phyloP scores from a whole-genome alignment of 2,888 invertebrate genomes.

The Theretra japonica region DNA sequence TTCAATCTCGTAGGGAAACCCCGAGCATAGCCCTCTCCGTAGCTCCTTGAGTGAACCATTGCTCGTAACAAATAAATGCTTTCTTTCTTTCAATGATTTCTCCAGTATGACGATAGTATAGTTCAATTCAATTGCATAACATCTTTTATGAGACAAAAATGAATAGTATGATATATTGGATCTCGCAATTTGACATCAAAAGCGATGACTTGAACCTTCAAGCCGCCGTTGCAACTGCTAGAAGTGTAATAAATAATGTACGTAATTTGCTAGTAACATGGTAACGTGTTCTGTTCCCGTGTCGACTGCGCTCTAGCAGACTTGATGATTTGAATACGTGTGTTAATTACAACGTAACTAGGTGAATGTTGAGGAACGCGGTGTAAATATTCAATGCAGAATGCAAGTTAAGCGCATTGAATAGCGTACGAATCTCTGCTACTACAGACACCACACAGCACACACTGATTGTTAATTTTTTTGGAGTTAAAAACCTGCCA shows the following conservation, averaged over 20 bases:
- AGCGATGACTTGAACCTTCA: not conserved
- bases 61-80: no score
- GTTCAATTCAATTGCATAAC: no score
- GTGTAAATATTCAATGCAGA: constrained; percentile 2
- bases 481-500: no score
- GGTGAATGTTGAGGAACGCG: not conserved
- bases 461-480: no score
- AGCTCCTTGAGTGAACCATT: no score
- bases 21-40: no score
- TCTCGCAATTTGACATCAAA: not conserved
- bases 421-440: not conserved
- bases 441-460: no score
- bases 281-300: not conserved
- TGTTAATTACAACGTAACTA: not conserved
- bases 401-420: not conserved
- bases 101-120: no score
- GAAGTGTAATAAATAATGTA: not conserved
- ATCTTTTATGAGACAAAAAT: no score
- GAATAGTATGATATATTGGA: not conserved
- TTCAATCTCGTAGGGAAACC: no score
- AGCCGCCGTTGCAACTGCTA: not conserved
- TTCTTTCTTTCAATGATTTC: no score
- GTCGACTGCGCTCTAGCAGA: not conserved
- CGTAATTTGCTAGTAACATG: not conserved
- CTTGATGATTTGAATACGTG: constrained; percentile 9